A percentile compares a stretch with the other conserved stretches of the same genome.
phyloP scores from a whole-genome alignment of 2,113 vertebrate genomes.

The Malurus elegans region DNA sequence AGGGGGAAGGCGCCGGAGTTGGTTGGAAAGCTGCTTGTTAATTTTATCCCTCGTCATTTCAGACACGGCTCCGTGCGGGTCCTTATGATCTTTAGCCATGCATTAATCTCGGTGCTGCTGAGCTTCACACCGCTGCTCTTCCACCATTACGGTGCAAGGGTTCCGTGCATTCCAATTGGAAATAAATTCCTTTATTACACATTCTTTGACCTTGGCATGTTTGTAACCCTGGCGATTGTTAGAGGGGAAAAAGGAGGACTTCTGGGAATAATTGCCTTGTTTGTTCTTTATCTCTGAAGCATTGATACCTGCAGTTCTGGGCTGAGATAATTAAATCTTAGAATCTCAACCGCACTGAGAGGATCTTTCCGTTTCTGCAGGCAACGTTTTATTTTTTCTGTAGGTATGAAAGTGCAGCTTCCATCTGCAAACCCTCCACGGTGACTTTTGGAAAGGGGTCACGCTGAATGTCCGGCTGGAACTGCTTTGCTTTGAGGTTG shows the following conservation, averaged over 20 bases:
- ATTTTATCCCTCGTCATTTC: constrained; percentile 32
- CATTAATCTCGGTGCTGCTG: background rate
- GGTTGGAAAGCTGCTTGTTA: background rate
- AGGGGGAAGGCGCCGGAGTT: background rate
- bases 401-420: constrained; percentile 4
- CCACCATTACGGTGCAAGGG: constrained; percentile 2
- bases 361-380: constrained; percentile 21
- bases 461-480: background rate
- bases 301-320: constrained; percentile 62
- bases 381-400: background rate
- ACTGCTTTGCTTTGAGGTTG: background rate
- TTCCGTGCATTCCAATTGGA: constrained; percentile 49
- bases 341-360: background rate
- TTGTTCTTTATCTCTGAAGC: constrained; percentile 62
- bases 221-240: constrained; percentile 55
- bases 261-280: constrained; percentile 59
- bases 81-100: constrained; percentile 8
- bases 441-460: background rate
- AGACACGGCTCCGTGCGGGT: background rate
- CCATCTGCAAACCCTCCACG: background rate
- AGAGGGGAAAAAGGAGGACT: constrained; percentile 50
- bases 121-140: constrained; percentile 5
- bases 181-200: constrained; percentile 47
- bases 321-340: constrained; percentile 64
- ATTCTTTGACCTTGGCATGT: constrained; percentile 59